Evolutionary conservation across 2,113 vertebrate species (phyloP).

Genomic region (Aegypius monachus): DNA sequence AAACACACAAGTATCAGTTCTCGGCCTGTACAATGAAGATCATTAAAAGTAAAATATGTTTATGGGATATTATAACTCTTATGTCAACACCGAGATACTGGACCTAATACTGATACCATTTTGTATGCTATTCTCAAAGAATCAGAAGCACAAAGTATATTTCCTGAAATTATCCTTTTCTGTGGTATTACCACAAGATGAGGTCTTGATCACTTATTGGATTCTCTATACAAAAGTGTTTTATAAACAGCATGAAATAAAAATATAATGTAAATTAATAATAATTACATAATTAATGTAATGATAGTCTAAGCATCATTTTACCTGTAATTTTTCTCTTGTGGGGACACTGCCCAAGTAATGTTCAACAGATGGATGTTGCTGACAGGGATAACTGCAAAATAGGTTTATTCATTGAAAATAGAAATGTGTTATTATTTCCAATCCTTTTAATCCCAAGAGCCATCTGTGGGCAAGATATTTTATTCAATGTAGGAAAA

Average conservation of each 20-base stretch:
- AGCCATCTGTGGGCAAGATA: not conserved
- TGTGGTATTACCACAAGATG: not conserved
- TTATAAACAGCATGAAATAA: not conserved
- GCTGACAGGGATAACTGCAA: conserved; percentile 84
- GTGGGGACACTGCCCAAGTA: conserved; percentile 83
- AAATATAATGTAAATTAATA: not conserved
- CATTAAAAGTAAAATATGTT: not conserved
- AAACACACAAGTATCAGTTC: not conserved
- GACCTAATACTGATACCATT: not conserved
- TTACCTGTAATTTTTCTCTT: conserved; percentile 86
- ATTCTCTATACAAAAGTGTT: not conserved
- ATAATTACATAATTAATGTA: not conserved
- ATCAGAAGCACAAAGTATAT: not conserved
- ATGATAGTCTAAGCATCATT: not conserved
- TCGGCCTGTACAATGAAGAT: not conserved
- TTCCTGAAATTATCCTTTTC: not conserved
- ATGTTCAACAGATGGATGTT: conserved; percentile 85
- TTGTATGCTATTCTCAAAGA: not conserved
- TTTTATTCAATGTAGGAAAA: not conserved
- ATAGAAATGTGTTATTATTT: not conserved
- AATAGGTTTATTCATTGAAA: conserved; percentile 20
- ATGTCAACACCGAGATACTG: not conserved
- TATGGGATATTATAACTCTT: not conserved
- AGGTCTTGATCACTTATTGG: not conserved
- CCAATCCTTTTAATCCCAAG: not conserved